A percentile compares a stretch with the other conserved stretches of the same genome.
These are phyloP conservation scores for Petrophora chlorosata DNA, from an alignment of 2,888 invertebrate genomes.

Conservation along the genomic window DNA sequence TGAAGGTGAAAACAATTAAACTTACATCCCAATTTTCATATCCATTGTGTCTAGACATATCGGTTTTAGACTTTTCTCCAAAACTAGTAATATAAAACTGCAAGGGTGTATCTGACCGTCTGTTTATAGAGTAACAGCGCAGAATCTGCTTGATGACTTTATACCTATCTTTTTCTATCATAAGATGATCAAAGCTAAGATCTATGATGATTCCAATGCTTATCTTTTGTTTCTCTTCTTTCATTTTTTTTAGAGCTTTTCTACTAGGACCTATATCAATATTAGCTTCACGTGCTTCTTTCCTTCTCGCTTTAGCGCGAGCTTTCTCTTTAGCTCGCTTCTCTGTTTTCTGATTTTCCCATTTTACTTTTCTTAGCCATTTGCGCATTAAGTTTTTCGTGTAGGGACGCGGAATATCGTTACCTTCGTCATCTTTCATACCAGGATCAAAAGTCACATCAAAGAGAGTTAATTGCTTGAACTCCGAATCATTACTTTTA, in stretches of 20 bases:
- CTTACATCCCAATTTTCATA: slow-evolving; percentile 96
- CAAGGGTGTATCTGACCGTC: slow-evolving; percentile 90
- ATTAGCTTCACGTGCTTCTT: slow-evolving; percentile 88
- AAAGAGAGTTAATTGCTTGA: slow-evolving; percentile 65
- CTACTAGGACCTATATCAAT: slow-evolving; percentile 90
- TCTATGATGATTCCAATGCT: slow-evolving; percentile 92
- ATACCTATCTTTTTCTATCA: slow-evolving; percentile 94
- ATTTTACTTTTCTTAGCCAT: slow-evolving; percentile 88
- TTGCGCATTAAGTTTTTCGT: slow-evolving; percentile 87
- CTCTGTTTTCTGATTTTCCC: slow-evolving; percentile 87
- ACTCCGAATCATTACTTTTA: slow-evolving; percentile 40
- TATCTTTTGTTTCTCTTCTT: slow-evolving; percentile 87
- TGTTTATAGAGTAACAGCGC: slow-evolving; percentile 95
- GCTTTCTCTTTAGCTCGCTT: slow-evolving; percentile 89
- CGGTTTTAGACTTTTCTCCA: slow-evolving; percentile 87
- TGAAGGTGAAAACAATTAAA: too few relatives aligned
- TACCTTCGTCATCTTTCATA: slow-evolving; percentile 72
- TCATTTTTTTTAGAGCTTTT: slow-evolving; percentile 90
- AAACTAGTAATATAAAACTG: slow-evolving; percentile 93
- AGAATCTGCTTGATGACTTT: slow-evolving; percentile 96
- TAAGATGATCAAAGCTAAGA: slow-evolving; percentile 94
- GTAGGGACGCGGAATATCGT: slow-evolving; percentile 72
- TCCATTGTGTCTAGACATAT: slow-evolving; percentile 92
- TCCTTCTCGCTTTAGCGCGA: slow-evolving; percentile 87
- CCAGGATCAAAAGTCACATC: slow-evolving; percentile 75